Conservation (phyloP, 2,888 invertebrate genomes). For the Cinara cedri region DNA sequence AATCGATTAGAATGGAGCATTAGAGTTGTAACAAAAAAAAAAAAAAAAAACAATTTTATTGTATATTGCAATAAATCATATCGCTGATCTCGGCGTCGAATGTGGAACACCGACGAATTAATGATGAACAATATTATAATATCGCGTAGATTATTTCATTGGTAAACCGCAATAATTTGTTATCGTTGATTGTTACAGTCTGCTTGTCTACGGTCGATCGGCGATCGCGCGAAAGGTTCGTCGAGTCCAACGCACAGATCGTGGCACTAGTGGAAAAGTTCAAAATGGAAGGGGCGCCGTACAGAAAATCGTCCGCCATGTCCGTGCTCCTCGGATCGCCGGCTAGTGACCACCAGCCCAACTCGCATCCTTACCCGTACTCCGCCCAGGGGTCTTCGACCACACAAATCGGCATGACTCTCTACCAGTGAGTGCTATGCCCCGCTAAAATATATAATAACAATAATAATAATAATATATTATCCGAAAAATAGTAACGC, state of each 20-base stretch:
- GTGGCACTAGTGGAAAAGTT: conserved; percentile 90
- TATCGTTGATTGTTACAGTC: conserved; percentile 69
- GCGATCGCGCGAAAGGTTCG: conserved; percentile 85
- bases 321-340: conserved; percentile 62
- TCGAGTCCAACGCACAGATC: conserved; percentile 93
- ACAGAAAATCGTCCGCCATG: conserved; percentile 69
- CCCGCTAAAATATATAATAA: neutral
- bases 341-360: conserved; percentile 65
- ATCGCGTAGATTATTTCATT: too few relatives aligned
- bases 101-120: too few relatives aligned
- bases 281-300: conserved; percentile 80
- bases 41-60: too few relatives aligned
- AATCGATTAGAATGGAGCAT: too few relatives aligned
- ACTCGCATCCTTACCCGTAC: conserved; percentile 52
- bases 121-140: too few relatives aligned
- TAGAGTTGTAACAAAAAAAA: too few relatives aligned
- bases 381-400: conserved; percentile 41
- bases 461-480: neutral
- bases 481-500: too few relatives aligned
- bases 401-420: conserved; percentile 58
- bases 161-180: neutral
- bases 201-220: conserved; percentile 79
- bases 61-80: too few relatives aligned
- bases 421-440: conserved; percentile 59
- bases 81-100: too few relatives aligned